phyloP scores from a whole-genome alignment of 2,113 vertebrate species.

The Triplophysa tibetana region DNA sequence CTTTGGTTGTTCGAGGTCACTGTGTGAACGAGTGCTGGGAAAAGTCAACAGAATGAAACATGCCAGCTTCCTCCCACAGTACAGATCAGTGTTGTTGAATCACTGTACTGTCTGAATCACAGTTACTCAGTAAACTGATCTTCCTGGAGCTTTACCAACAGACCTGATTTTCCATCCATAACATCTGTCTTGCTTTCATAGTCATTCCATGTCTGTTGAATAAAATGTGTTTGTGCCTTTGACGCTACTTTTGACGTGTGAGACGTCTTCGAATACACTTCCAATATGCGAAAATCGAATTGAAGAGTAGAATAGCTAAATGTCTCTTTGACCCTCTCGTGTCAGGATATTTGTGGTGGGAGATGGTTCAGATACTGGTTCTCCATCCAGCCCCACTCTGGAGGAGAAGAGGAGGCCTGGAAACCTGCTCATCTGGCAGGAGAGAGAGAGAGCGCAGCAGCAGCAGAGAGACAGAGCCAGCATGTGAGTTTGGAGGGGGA shows the following conservation, averaged over 20 bases:
- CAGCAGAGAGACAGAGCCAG: conserved; percentile 69
- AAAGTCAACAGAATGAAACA: conserved; percentile 66
- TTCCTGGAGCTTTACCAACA: neutral
- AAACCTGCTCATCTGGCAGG: conserved; percentile 84
- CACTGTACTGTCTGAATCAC: neutral
- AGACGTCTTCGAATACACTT: neutral
- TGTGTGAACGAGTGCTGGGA: conserved; percentile 59
- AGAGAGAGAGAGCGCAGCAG: conserved; percentile 79
- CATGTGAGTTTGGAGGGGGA: conserved; percentile 45
- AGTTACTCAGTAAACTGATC: conserved; percentile 7
- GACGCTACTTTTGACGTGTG: neutral
- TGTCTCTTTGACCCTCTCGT: neutral
- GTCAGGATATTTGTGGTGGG: conserved; percentile 48
- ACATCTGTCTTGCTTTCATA: neutral
- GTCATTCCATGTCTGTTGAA: too few relatives aligned
- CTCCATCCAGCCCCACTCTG: conserved; percentile 54
- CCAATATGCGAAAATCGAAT: neutral
- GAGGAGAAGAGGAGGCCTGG: conserved; percentile 81
- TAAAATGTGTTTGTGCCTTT: neutral
- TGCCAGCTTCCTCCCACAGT: conserved; percentile 30
- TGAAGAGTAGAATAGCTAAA: neutral
- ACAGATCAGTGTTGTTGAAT: neutral
- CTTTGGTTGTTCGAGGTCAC: conserved; percentile 56
- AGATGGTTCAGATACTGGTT: conserved; percentile 41
- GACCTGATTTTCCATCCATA: neutral